These are phyloP conservation scores for Eristalinus aeneus DNA, from an alignment of 2,888 invertebrate genomes.

Conservation along the genomic window DNA sequence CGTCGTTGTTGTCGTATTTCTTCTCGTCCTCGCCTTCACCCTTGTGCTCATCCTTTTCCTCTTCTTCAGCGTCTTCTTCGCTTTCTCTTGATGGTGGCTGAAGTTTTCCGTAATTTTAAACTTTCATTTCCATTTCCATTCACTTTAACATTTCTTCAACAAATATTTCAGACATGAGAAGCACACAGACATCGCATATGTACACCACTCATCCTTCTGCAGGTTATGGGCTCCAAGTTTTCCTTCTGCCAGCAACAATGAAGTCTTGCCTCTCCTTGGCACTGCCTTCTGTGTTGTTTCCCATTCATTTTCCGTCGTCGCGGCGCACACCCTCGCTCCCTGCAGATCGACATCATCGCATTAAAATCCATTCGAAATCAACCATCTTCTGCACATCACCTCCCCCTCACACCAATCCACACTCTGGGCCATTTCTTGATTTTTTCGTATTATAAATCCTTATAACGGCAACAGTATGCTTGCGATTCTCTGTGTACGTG, in stretches of 20 bases:
- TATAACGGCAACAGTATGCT: slow-evolving; percentile 71
- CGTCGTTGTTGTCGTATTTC: background rate
- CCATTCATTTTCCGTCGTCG: background rate
- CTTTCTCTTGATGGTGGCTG: slow-evolving; percentile 29
- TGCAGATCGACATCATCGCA: slow-evolving; percentile 68
- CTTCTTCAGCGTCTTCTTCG: slow-evolving; percentile 9
- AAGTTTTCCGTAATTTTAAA: slow-evolving; percentile 60
- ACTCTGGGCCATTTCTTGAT: slow-evolving; percentile 1
- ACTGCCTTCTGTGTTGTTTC: slow-evolving; percentile 6
- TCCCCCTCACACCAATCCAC: background rate
- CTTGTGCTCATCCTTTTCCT: background rate
- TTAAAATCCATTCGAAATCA: slow-evolving; percentile 67
- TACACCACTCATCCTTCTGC: slow-evolving; percentile 18
- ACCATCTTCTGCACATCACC: slow-evolving; percentile 61
- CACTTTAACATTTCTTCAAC: slow-evolving; percentile 10
- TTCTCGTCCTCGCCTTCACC: slow-evolving; percentile 1
- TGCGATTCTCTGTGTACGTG: slow-evolving; percentile 57
- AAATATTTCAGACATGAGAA: slow-evolving; percentile 9
- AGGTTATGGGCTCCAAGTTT: slow-evolving; percentile 64
- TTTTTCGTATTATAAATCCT: slow-evolving; percentile 58
- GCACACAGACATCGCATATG: background rate
- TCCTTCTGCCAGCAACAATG: slow-evolving; percentile 51
- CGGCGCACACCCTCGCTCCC: background rate
- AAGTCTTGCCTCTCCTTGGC: slow-evolving; percentile 44
- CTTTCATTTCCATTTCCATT: slow-evolving; percentile 56